Evolutionary conservation across 2,113 vertebrate species (phyloP), one percentile per base, ranked within the genome.

Genomic region (Montifringilla adamsi): DNA sequence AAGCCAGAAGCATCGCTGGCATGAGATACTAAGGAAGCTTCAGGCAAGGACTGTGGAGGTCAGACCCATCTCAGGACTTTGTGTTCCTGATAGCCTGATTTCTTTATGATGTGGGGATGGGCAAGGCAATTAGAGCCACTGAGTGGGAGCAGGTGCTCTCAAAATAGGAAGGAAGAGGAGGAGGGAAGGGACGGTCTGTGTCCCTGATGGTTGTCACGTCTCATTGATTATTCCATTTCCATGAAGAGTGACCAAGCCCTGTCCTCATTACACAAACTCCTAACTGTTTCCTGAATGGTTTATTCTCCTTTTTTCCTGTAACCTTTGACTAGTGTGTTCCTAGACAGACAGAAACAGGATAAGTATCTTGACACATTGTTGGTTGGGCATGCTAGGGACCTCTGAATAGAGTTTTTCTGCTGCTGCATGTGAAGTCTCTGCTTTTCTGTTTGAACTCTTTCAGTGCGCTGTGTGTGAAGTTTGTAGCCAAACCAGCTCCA

Each of bases 111-210:
- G 8, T 37, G 13, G 22, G 46, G 26, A 52, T 15, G 6, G 39
- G 22, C 47, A 81, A 15, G 52, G 69, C 24, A 46, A 10, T 50
- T 67, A 19, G 15, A 68, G 20, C 7, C 1, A 27, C 14, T 0
- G 7, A 21, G 55, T 58, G 23, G 37, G 63, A 86, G 33, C 0
- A 0, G 8, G 37, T 5, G 1, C n/a, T 35, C 28, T 82, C 44
- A 41, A 41, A 64, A 35, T 22, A 43, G 41, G 49, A 60, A 22
- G 47, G 41, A 73, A 37, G 59, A 76, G 41, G 22, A 76, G 73
- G 35, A 85, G 81, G 69, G 20, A 22, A 84, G 64, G 66, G 20
- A 14, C 0, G 0, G 7, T 74, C 27, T 52, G 13, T n/a, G 52
- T 93, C 49, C 52, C 9, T 74, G 44, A 37, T 0, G 0, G 23